phyloP scores from a whole-genome alignment of 2,113 vertebrate genomes.

The Hippoglossus stenolepis region DNA sequence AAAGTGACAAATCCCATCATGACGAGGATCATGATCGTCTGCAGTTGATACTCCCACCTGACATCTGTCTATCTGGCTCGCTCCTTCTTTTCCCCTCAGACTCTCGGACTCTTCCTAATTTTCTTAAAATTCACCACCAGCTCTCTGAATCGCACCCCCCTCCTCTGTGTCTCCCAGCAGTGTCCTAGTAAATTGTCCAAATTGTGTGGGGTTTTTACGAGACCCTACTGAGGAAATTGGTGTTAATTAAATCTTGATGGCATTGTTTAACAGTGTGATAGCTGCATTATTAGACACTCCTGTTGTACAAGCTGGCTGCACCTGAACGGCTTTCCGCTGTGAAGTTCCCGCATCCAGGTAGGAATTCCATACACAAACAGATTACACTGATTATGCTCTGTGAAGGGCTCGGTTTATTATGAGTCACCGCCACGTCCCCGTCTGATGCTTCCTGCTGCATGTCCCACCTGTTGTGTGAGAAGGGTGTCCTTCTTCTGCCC shows the following conservation, averaged over 20 bases:
- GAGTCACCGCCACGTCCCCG: slow-evolving; percentile 52
- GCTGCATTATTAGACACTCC: slow-evolving; percentile 39
- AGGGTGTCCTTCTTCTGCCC: slow-evolving; percentile 67
- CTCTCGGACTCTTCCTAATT: slow-evolving; percentile 7
- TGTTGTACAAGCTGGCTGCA: slow-evolving; percentile 19
- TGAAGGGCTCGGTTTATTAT: slow-evolving; percentile 20
- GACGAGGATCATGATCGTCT: slow-evolving; percentile 53
- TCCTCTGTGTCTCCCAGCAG: slow-evolving; percentile 44
- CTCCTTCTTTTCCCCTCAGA: slow-evolving; percentile 1
- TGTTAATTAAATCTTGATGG: slow-evolving; percentile 57
- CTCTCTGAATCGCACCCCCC: slow-evolving; percentile 15
- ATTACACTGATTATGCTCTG: neutral
- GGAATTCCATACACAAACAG: neutral
- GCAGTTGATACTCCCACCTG: slow-evolving; percentile 51
- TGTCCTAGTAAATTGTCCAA: slow-evolving; percentile 58
- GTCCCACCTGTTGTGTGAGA: slow-evolving; percentile 74
- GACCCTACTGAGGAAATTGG: slow-evolving; percentile 54
- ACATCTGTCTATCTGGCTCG: slow-evolving; percentile 35
- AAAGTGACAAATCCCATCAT: slow-evolving; percentile 73
- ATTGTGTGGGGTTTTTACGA: slow-evolving; percentile 50
- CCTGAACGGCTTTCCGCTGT: slow-evolving; percentile 31
- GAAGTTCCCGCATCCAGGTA: neutral
- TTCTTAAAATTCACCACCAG: neutral
- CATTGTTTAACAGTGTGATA: slow-evolving; percentile 57
- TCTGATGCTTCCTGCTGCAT: slow-evolving; percentile 51